Evolutionary conservation across 1,140 invertebrate species (phyloP), one percentile per base, ranked within the genome.

Genomic region (Zaprionus inermis): DNA sequence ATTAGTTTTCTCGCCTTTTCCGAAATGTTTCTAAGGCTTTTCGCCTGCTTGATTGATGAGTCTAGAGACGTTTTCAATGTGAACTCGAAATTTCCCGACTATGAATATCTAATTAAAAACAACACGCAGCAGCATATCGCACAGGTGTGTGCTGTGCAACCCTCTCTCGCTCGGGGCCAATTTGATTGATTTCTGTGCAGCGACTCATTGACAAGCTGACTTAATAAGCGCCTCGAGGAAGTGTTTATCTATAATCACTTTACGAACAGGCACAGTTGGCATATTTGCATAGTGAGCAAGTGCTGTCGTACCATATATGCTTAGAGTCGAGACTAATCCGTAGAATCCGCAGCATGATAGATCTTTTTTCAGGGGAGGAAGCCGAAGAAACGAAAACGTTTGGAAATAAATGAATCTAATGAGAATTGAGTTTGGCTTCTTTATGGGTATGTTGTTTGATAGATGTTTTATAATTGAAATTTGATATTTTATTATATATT

Each of bases 1-100:
- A 81, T 85, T 81, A 75, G 78, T 79, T 79, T 60, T 41, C 38
- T 24, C 66, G 56, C 76, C 65, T 76, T 76, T 69, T 60, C 38
- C 16, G 28, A 41, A 34, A 72, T 68, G 72, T 76, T 56, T 60
- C 28, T 20, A 64, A 56, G 44, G 44, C 44, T 49, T 49, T 49
- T 16, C 38, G 5, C 10, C 18, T 18, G 16, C 16, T 22, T 86
- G 83, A 86, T 80, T 81, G 83, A 86, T 86, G 52, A 73, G 18
- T 46, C 24, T n/a, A 6, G 38, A n/a, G 7, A 18, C 38, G 28
- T 36, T 16, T 51, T 22, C 63, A 44, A 61, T 65, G 68, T 61
- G 70, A 73, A 76, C n/a, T 70, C 69, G 30, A 59, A 59, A 69
- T 78, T 73, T 69, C 58, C 56, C 52, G 36, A 24, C 52, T 58